These are phyloP conservation scores for Acanthornis magna DNA, from an alignment of 2,797 vertebrate species.

Conservation along the genomic window DNA sequence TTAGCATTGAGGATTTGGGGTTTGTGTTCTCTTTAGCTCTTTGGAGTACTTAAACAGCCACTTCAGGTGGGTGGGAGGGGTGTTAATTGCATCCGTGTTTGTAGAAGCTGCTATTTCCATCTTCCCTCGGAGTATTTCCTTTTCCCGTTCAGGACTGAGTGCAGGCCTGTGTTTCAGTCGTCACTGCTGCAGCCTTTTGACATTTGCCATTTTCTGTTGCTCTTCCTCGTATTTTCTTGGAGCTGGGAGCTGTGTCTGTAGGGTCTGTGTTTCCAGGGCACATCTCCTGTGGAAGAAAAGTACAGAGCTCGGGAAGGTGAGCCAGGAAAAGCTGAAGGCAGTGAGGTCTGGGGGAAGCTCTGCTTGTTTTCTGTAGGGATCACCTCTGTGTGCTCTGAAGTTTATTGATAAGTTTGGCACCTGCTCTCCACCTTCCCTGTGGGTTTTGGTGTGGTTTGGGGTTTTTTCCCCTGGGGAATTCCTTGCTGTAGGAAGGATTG, in stretches of 20 bases:
- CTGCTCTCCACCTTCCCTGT: not conserved
- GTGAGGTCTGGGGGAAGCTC: not conserved
- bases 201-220: not conserved
- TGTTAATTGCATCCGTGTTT: not conserved
- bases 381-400: not conserved
- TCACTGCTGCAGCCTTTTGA: not conserved
- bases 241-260: not conserved
- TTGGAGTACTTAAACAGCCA: not conserved
- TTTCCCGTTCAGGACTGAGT: not conserved
- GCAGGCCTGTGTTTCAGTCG: not conserved
- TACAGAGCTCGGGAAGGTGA: not conserved
- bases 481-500: not conserved
- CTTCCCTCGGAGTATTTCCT: not conserved
- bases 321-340: not conserved
- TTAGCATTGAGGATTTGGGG: not conserved
- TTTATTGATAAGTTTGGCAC: not conserved
- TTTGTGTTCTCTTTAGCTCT: not conserved
- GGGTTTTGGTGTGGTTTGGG: not conserved
- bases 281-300: rapidly evolving
- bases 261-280: not conserved
- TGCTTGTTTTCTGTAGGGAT: not conserved
- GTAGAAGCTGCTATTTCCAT: not conserved
- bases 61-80: not conserved
- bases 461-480: not conserved
- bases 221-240: constrained; percentile 5